Conservation (phyloP, 2,888 invertebrate genomes). For the Drosophila longiperda region DNA sequence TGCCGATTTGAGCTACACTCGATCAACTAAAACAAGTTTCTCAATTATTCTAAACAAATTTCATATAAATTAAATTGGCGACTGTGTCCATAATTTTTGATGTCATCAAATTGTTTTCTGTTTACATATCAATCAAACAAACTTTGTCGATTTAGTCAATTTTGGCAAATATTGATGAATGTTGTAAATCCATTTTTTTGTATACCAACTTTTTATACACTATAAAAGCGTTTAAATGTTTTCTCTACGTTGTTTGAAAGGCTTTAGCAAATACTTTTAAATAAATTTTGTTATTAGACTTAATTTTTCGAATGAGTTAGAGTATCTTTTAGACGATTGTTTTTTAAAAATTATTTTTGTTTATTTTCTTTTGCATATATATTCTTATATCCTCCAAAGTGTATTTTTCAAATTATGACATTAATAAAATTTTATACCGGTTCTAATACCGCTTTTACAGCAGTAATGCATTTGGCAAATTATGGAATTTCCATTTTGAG, state of each 20-base stretch:
- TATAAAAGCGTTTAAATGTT: background rate
- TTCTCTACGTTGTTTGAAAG: background rate
- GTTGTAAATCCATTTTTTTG: background rate
- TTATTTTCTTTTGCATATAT: background rate
- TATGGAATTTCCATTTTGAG: background rate
- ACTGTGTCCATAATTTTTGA: background rate
- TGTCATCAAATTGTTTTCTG: slow-evolving; percentile 11
- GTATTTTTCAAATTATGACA: background rate
- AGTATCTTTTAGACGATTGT: background rate
- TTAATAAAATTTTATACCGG: background rate
- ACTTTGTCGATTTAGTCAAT: background rate
- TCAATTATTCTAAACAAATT: slow-evolving; percentile 8
- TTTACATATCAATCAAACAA: slow-evolving; percentile 3
- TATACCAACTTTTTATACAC: background rate
- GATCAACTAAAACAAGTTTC: slow-evolving; percentile 14
- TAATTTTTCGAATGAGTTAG: background rate
- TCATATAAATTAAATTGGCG: background rate
- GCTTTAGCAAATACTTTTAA: background rate
- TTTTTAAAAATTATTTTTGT: background rate
- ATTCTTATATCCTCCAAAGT: background rate
- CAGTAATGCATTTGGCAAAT: background rate
- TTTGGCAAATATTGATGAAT: background rate
- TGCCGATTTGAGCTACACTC: background rate
- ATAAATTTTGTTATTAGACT: background rate
- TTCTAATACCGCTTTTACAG: background rate